phyloP scores from a whole-genome alignment of 2,888 invertebrate species.

The Meta bourneti region DNA sequence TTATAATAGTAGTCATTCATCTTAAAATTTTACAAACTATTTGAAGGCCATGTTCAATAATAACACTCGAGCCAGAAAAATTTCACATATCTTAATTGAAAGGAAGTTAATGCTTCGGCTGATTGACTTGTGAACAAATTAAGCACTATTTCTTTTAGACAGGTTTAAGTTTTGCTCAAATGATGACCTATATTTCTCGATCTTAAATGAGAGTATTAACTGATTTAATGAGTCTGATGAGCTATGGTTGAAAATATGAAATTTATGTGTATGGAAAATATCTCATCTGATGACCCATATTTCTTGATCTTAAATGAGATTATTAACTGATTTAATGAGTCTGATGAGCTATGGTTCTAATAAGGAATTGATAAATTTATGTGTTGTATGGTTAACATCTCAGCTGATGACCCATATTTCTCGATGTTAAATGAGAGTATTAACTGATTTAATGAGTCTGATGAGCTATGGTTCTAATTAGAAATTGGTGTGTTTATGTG shows the following conservation, averaged over 20 bases:
- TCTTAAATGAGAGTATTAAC: slow-evolving; percentile 22
- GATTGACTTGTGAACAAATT: too few relatives aligned
- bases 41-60: too few relatives aligned
- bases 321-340: slow-evolving; percentile 69
- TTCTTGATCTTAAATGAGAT: slow-evolving; percentile 17
- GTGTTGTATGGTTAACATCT: too few relatives aligned
- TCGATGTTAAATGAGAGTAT: slow-evolving; percentile 21
- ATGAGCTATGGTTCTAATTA: neutral
- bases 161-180: neutral
- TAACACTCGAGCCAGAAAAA: too few relatives aligned
- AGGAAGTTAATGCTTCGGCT: too few relatives aligned
- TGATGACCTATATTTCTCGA: slow-evolving; percentile 48
- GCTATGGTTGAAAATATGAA: neutral
- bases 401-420: neutral
- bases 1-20: too few relatives aligned
- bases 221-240: slow-evolving; percentile 71
- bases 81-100: too few relatives aligned
- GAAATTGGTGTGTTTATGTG: too few relatives aligned
- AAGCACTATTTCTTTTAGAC: neutral
- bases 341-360: slow-evolving; percentile 35
- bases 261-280: too few relatives aligned
- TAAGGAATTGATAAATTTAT: neutral
- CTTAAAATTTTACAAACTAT: too few relatives aligned
- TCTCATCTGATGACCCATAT: neutral
- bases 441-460: slow-evolving; percentile 72